These are phyloP conservation scores for Suricata suricatta DNA, from an alignment of 2,113 vertebrate genomes.

Conservation along the genomic window DNA sequence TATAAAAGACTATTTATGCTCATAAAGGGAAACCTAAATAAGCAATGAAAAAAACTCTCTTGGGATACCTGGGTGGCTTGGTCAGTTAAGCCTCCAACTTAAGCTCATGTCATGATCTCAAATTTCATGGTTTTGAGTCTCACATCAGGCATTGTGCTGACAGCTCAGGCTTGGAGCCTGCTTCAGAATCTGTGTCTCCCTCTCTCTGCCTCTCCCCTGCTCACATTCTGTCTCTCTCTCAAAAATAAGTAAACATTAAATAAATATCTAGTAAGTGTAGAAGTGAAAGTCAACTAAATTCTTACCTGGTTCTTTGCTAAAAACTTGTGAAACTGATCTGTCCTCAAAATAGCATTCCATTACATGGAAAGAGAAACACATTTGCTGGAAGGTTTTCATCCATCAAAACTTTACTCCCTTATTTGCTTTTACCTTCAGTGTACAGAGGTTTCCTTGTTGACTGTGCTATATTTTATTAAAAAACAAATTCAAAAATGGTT, in stretches of 20 bases:
- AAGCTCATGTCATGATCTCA: too few species aligned
- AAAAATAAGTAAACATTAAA: too few species aligned
- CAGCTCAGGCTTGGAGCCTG: too few species aligned
- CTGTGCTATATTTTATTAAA: neutral
- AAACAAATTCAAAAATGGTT: neutral
- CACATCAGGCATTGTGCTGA: too few species aligned
- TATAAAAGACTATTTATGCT: neutral
- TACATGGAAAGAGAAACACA: neutral
- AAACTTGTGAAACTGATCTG: neutral
- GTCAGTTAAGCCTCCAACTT: too few species aligned
- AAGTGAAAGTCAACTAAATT: neutral
- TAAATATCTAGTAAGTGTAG: neutral
- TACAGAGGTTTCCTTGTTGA: neutral
- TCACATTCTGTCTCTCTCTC: too few species aligned
- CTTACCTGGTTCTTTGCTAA: neutral
- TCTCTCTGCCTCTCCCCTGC: too few species aligned
- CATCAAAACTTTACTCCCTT: neutral
- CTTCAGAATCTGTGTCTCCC: too few species aligned
- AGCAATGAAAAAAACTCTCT: neutral
- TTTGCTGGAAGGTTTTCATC: neutral
- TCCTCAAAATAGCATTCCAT: neutral
- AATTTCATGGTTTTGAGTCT: too few species aligned
- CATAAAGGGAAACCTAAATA: neutral
- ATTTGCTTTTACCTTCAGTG: neutral
- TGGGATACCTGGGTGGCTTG: neutral